A percentile compares a stretch with the other conserved stretches of the same genome.
phyloP scores from a whole-genome alignment of 2,888 invertebrate genomes.

The Coecobrya sp. region DNA sequence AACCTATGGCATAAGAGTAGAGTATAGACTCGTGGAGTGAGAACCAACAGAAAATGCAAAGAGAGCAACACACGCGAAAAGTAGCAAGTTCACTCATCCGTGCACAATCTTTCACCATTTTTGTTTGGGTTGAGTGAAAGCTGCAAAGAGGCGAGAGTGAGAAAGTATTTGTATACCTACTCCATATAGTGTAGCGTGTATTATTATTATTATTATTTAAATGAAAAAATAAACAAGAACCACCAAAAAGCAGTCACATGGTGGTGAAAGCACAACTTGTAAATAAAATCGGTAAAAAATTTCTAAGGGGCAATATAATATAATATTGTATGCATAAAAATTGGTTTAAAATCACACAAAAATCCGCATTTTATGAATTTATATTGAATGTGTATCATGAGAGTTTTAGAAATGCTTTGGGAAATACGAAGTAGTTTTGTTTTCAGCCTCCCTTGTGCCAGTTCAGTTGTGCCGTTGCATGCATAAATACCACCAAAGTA shows the following conservation, averaged over 20 bases:
- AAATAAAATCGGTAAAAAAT: not conserved
- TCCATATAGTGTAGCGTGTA: not conserved
- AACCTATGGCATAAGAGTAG: not conserved
- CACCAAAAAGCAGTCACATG: not conserved
- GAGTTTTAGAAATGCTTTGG: not conserved
- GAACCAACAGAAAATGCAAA: not conserved
- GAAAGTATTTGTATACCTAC: not conserved
- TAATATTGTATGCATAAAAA: not conserved
- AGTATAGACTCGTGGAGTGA: not conserved
- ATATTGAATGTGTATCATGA: not conserved
- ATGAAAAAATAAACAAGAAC: not conserved
- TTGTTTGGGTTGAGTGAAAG: constrained; percentile 32
- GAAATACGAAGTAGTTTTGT: not conserved
- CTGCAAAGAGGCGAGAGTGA: not conserved
- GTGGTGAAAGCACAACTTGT: not conserved
- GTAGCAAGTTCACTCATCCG: constrained; percentile 23
- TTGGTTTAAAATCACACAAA: not conserved
- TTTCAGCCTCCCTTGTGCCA: not conserved
- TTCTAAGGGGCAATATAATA: not conserved
- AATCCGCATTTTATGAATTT: constrained; percentile 8
- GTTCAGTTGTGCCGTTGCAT: constrained; percentile 54
- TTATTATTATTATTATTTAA: not conserved
- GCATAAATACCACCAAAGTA: constrained; percentile 73
- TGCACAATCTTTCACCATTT: constrained; percentile 19
- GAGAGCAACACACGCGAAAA: constrained; percentile 2